These are phyloP conservation scores for Daktulosphaira vitifoliae DNA, from an alignment of 1,140 invertebrate species.

Conservation along the genomic window DNA sequence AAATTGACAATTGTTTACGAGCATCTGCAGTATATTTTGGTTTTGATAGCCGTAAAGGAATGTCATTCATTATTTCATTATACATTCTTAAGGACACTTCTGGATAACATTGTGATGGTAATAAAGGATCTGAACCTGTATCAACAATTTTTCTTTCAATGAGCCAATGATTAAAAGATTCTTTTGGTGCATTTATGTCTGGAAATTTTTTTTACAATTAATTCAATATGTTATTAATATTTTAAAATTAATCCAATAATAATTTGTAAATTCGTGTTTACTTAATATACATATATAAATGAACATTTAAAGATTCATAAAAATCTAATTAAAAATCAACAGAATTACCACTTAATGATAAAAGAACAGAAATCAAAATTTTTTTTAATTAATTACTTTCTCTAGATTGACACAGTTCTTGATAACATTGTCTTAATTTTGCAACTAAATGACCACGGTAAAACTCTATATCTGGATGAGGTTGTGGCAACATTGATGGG, in stretches of 20 bases:
- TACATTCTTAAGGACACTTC: conserved; percentile 93
- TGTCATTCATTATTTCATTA: conserved; percentile 96
- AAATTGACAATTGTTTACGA: conserved; percentile 87
- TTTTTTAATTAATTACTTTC: conserved; percentile 59
- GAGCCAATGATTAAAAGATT: conserved; percentile 93
- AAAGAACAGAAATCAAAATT: too few species aligned
- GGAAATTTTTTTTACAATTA: too few species aligned
- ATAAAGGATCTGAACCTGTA: conserved; percentile 72
- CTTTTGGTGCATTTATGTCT: conserved; percentile 87
- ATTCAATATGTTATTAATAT: too few species aligned
- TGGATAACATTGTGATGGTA: conserved; percentile 83
- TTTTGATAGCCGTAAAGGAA: conserved; percentile 88
- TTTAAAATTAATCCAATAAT: too few species aligned
- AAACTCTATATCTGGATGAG: conserved; percentile 85
- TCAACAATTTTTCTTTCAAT: conserved; percentile 92
- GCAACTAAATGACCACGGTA: conserved; percentile 65
- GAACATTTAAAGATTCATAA: too few species aligned
- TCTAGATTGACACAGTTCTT: conserved; percentile 86
- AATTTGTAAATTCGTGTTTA: too few species aligned
- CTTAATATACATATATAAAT: too few species aligned
- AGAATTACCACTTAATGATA: too few species aligned
- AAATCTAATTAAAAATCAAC: too few species aligned
- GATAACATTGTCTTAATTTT: conserved; percentile 83
- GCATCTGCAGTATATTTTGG: conserved; percentile 94
- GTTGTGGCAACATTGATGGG: conserved; percentile 74